A percentile compares a stretch with the other conserved stretches of the same genome.
Evolutionary conservation across 2,797 vertebrate species (phyloP).

Genomic region (Chiloscyllium punctatum): DNA sequence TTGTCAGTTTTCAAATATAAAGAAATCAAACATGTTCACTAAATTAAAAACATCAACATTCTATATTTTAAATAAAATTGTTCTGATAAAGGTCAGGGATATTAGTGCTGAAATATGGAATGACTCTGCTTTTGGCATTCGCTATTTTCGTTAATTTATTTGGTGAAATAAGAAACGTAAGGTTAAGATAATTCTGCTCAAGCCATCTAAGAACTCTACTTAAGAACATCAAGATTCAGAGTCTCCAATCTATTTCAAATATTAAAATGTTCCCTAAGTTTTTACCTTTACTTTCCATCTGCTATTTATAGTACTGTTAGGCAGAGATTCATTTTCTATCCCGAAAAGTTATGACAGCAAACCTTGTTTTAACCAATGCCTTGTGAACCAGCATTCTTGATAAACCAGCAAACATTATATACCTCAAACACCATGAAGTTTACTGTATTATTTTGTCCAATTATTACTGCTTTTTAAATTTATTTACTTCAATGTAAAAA

Average conservation of each 20-base stretch:
- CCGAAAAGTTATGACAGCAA: background rate
- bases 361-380: no score
- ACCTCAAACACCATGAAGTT: no score
- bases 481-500: no score
- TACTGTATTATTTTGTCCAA: no score
- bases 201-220: background rate
- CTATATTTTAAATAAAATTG: background rate
- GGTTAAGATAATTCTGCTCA: background rate
- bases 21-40: background rate
- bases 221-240: background rate
- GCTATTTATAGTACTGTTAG: background rate
- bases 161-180: background rate
- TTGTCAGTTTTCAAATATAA: background rate
- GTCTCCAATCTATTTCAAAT: background rate
- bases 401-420: no score
- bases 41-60: background rate
- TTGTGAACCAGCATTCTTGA: no score
- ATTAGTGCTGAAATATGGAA: background rate
- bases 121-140: background rate
- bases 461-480: no score
- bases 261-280: background rate
- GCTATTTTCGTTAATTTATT: background rate
- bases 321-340: background rate
- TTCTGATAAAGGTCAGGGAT: background rate
- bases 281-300: background rate